Evolutionary conservation across 1,140 invertebrate species (phyloP), one percentile per base, ranked within the genome.

Genomic region (Varroa destructor): DNA sequence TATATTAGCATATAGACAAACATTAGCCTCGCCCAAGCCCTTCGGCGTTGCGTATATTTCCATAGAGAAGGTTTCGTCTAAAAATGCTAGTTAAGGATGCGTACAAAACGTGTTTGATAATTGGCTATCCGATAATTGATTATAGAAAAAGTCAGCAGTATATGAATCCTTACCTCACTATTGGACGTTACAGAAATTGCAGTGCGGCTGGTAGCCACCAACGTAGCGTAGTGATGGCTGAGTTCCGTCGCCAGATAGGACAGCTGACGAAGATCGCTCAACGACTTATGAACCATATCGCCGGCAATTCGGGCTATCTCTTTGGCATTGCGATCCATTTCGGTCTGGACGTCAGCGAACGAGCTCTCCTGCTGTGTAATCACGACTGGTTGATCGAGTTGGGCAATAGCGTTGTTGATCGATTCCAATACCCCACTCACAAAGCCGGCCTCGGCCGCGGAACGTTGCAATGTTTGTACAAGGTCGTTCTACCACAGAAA

Each of bases 291-390:
- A 70, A 89, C 89, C 87, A 97, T 97, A 79, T 97, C 93, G 73
- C 94, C 92, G 36, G 93, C 87, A 67, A 94, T 83, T 71, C 88
- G 83, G 0, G 92, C 91, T 73, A 99, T 96, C 78, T 97, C 92
- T 81, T 97, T 97, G 0, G 91, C 87, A 55, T 87, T 85, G 73
- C 87, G 86, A 1, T 97, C 91, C 93, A 99, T 98, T 72, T 92
- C 84, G 0, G 94, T 97, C 79, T 99, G 96, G 80, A 93, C 96
- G 80, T 97, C 93, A 1, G 96, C 94, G 78, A 92, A 97, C 1
- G 81, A 82, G 55, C 74, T 76, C 70, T 77, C 77, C 51, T 57
- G 74, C 61, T 25, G 75, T 74, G 73, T 78, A 77, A 70, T 74
- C 74, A 73, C 72, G 8, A 78, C 74, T 43, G 76, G 75, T 71